Evolutionary conservation across 2,888 invertebrate genomes (phyloP).

Genomic region (Leucophenga montana): DNA sequence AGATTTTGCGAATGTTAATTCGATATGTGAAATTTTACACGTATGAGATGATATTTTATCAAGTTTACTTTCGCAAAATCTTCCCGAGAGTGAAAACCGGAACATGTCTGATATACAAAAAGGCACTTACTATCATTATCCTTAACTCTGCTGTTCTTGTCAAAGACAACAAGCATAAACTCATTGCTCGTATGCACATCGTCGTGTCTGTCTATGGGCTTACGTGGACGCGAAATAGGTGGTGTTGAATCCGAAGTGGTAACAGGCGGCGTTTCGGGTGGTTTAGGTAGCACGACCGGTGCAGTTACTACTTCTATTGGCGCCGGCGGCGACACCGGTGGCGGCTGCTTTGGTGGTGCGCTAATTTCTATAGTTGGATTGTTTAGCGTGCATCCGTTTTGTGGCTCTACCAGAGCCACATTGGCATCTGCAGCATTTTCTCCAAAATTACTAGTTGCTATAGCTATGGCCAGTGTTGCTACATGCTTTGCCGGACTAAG

Average conservation of each 20-base stretch:
- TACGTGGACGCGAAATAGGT: constrained; percentile 33
- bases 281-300: constrained; percentile 30
- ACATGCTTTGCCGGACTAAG: constrained; percentile 63
- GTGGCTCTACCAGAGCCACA: neutral
- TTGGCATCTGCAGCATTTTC: neutral
- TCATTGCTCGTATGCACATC: constrained; percentile 82
- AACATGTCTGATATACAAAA: too few species aligned
- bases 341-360: too few species aligned
- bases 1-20: too few species aligned
- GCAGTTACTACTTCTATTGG: constrained; percentile 16
- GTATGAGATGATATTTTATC: too few species aligned
- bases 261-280: constrained; percentile 34
- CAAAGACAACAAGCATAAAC: constrained; percentile 84
- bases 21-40: too few species aligned
- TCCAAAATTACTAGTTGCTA: constrained; percentile 56
- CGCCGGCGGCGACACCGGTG: constrained; percentile 14
- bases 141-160: constrained; percentile 75
- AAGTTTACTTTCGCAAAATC: too few species aligned
- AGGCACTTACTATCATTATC: constrained; percentile 74
- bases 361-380: constrained; percentile 69
- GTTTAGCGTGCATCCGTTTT: constrained; percentile 32
- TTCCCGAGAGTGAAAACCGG: too few species aligned
- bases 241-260: constrained; percentile 33
- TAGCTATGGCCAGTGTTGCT: constrained; percentile 61
- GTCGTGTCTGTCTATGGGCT: constrained; percentile 68